Base-by-base conservation (phyloP, 2,888 invertebrate species). In the Pemphredon lugubris region DNA sequence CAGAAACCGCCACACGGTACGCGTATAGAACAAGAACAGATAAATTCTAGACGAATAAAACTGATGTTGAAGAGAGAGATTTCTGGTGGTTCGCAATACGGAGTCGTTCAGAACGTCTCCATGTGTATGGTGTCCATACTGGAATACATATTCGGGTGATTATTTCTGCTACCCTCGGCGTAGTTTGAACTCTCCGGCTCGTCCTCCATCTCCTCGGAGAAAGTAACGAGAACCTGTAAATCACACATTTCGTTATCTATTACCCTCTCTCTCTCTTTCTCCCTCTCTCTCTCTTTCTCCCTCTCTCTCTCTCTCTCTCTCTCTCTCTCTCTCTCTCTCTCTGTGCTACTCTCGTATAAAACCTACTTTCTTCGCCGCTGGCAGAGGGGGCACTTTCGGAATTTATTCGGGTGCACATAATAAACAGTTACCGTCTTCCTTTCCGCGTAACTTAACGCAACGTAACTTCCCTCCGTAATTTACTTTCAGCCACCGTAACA, bases 191-290 rank as follows among this genome's bases (percentile, higher is more conserved):
- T 63, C 13, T 84, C 84, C 42, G 37, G 37, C 18, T 86, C 87
- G 59, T 81, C 83, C 40, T 87, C 87, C 42, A 80, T 53, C 63
- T 87, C 86, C 42, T 86, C 87, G 20, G 88, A 87, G 71, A 88
- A 88, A 66, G 84, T 87, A 13, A 88, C 87, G 54, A 88, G 76
- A 30, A 88, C 88, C 88, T 88, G 81, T 2, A 75, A 61, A 16
- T 20, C 1, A 39, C 40, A 53, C 18, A 20, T 20, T 54, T 37
- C 14, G 18, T 64, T 54, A 39, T 20, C n/a, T 20, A 37, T 18
- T 39, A 39, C 13, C 6, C 1, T n/a, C n/a, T n/a, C n/a, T n/a
- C n/a, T n/a, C n/a, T n/a, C n/a, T n/a, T n/a, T n/a, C n/a, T n/a
- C n/a, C n/a, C n/a, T n/a, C n/a, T n/a, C n/a, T n/a, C n/a, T n/a